phyloP scores from a whole-genome alignment of 2,113 vertebrate genomes.

The Otolemur garnettii region DNA sequence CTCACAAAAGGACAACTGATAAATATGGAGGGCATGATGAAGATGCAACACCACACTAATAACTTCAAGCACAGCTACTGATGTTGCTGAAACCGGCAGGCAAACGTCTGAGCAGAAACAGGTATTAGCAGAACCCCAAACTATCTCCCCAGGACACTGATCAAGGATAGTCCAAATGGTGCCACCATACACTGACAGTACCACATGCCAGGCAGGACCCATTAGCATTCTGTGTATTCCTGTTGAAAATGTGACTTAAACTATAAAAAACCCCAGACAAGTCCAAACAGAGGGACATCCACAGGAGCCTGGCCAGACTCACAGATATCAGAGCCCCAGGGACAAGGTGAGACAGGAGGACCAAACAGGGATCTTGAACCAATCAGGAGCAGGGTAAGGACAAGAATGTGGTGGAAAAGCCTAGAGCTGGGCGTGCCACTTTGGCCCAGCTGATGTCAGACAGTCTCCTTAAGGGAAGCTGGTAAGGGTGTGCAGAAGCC shows the following conservation, averaged over 20 bases:
- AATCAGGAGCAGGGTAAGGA: too few species aligned
- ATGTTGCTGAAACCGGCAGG: accelerated
- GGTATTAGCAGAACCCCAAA: accelerated
- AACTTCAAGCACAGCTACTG: accelerated
- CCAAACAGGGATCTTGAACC: background rate
- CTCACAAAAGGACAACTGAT: accelerated
- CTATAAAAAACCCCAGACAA: background rate
- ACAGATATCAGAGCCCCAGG: background rate
- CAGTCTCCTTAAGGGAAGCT: accelerated
- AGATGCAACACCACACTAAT: accelerated
- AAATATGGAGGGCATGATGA: accelerated
- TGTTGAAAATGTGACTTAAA: background rate
- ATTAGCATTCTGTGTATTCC: accelerated
- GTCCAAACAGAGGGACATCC: background rate
- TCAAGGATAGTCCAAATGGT: accelerated
- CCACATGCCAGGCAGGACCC: accelerated
- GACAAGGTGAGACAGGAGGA: accelerated
- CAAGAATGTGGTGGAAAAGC: accelerated
- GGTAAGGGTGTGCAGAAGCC: background rate
- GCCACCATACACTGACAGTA: accelerated
- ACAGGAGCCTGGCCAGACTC: too few species aligned
- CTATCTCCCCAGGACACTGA: accelerated
- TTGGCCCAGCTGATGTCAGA: accelerated
- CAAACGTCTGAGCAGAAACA: too few species aligned
- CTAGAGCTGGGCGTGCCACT: background rate